Evolutionary conservation across 2,888 invertebrate genomes (phyloP), one percentile per base, ranked within the genome.

Genomic region (Exephanes ischioxanthus): DNA sequence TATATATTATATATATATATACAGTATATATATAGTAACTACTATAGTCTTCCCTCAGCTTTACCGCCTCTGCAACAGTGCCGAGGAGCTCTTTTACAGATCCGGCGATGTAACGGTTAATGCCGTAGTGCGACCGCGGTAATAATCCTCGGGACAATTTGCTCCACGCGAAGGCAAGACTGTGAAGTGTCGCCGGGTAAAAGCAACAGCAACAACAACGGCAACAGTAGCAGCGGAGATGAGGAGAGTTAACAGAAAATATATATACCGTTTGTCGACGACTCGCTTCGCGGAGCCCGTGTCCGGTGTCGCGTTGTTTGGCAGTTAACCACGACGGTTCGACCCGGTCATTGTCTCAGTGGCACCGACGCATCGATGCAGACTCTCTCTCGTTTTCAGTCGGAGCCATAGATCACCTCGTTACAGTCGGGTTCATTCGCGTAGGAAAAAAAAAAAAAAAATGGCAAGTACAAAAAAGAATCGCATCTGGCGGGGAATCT

Each of bases 221-320:
- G 80, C 51, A 61, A 79, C 78, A 76, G 81, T 73, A 53, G 75
- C 75, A 26, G 19, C 68, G 55, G 55, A 63, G 70, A 58, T 48
- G 61, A 77, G 22, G 61, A 63, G 22, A 79, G 53, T 75, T 22
- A 76, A 71, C 30, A 63, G 76, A 63, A 33, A 71, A 16, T 41
- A 89, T 41, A 89, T 88, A 89, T 93, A 90, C 93, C 91, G 92
- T 93, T 92, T 83, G 86, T 87, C 63, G 63, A 85, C 89, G 91
- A 91, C 91, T 92, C 92, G 93, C 89, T 92, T 87, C 90, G 89
- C 89, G 89, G 91, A 91, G 83, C 88, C 87, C 91, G 90, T 92
- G 91, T 92, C 92, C 91, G 91, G 92, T 92, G 89, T 91, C 89
- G 85, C 80, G 84, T 84, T 86, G 88, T 91, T 87, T 88, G 89